Percentiles rank a stretch among this genome's conserved stretches.
Evolutionary conservation across 2,888 invertebrate species (phyloP).

Genomic region (Magallana nippona): DNA sequence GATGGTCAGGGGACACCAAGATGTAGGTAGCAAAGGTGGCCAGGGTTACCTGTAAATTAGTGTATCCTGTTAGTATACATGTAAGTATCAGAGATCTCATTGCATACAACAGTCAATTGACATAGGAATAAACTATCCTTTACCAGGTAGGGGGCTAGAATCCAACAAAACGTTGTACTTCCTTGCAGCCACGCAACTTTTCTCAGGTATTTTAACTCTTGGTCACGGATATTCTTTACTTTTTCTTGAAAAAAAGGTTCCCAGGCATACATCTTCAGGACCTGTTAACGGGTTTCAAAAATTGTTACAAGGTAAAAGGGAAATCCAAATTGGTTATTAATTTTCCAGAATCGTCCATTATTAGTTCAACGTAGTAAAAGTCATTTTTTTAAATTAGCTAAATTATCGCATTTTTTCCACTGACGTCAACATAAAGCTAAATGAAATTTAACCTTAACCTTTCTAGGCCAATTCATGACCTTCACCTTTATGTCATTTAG

Average conservation of each 20-base stretch:
- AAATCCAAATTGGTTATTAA: too few relatives aligned
- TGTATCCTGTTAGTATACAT: neutral
- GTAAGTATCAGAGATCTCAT: neutral
- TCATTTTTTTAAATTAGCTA: neutral
- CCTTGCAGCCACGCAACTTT: constrained; percentile 87
- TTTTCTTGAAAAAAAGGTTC: constrained; percentile 94
- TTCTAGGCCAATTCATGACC: too few relatives aligned
- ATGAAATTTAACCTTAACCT: too few relatives aligned
- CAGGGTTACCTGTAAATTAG: constrained; percentile 52
- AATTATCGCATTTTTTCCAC: neutral
- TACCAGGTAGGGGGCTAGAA: constrained; percentile 95
- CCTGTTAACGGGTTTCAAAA: constrained; percentile 58
- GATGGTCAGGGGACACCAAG: constrained; percentile 88
- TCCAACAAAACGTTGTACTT: constrained; percentile 93
- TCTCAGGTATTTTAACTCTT: constrained; percentile 92
- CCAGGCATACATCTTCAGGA: constrained; percentile 94
- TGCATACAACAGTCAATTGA: neutral
- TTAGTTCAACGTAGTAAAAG: neutral
- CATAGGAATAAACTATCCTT: constrained; percentile 43
- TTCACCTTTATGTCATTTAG: neutral
- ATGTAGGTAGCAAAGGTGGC: constrained; percentile 81
- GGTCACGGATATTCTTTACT: constrained; percentile 90
- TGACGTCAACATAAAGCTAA: neutral
- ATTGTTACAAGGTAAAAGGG: too few relatives aligned
- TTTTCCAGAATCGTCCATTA: too few relatives aligned